Conservation (phyloP, 2,888 invertebrate genomes). For the Ennomos fuscantarius region DNA sequence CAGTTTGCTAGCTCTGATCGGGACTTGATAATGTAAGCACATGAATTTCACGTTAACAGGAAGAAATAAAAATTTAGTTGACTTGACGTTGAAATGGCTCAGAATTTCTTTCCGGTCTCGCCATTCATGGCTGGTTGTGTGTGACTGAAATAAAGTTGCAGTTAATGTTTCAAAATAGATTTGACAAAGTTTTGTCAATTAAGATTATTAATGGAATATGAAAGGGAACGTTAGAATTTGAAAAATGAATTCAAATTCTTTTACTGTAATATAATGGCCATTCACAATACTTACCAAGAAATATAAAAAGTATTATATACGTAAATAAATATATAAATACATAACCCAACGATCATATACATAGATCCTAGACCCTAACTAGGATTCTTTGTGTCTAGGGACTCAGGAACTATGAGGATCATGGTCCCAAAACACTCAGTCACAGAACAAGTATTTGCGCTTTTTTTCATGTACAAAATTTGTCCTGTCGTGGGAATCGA, state of each 20-base stretch:
- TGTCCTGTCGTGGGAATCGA: too few species aligned
- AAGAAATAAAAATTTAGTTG: constrained; percentile 32
- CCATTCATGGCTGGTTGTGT: constrained; percentile 10
- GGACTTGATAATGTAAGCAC: constrained; percentile 19
- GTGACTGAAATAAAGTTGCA: constrained; percentile 20
- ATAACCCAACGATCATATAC: too few species aligned
- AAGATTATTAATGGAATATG: constrained; percentile 18
- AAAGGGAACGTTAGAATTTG: constrained; percentile 10
- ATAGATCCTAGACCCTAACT: too few species aligned
- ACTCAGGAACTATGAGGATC: too few species aligned
- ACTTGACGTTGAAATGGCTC: constrained; percentile 15
- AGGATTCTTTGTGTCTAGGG: too few species aligned
- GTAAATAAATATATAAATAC: too few species aligned
- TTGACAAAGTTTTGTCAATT: constrained; percentile 16
- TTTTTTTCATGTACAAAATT: too few species aligned
- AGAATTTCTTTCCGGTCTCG: constrained; percentile 24
- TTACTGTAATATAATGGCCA: background rate
- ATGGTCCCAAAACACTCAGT: too few species aligned
- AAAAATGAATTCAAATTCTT: constrained; percentile 6
- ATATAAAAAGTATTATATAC: too few species aligned
- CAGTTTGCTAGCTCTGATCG: constrained; percentile 33
- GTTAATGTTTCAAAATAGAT: constrained; percentile 19
- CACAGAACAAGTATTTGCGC: too few species aligned
- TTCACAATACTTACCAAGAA: too few species aligned
- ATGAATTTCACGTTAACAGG: constrained; percentile 25